Conservation (phyloP, 2,113 vertebrate species). For the Atractosteus spatula region DNA sequence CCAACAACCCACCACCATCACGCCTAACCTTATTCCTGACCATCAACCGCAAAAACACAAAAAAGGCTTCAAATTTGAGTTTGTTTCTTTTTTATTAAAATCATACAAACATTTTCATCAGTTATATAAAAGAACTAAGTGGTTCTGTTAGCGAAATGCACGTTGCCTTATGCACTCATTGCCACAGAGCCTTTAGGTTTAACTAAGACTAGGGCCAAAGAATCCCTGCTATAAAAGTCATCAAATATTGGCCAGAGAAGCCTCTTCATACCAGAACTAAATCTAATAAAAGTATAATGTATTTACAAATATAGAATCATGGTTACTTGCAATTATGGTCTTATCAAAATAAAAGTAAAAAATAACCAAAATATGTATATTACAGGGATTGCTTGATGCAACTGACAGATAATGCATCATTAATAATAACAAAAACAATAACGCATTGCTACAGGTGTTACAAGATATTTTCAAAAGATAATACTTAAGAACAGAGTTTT, state of each 20-base stretch:
- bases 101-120: constrained; percentile 93
- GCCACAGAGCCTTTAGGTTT: constrained; percentile 63
- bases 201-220: constrained; percentile 60
- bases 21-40: background rate
- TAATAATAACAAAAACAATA: constrained; percentile 24
- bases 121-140: constrained; percentile 90
- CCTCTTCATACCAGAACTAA: constrained; percentile 69
- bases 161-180: constrained; percentile 64
- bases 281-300: constrained; percentile 81
- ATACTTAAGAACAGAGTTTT: constrained; percentile 67
- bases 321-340: constrained; percentile 66
- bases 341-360: constrained; percentile 53
- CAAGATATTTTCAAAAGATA: constrained; percentile 53
- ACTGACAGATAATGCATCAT: constrained; percentile 52
- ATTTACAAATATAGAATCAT: constrained; percentile 84
- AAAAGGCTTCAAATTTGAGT: constrained; percentile 48
- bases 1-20: background rate
- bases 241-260: constrained; percentile 68
- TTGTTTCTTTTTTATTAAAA: constrained; percentile 93
- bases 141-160: constrained; percentile 78
- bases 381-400: constrained; percentile 53
- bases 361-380: constrained; percentile 63
- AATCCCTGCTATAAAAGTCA: constrained; percentile 68
- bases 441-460: constrained; percentile 39
- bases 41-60: constrained; percentile 24